Evolutionary conservation across 2,888 invertebrate genomes (phyloP).

Genomic region (Cerastis leucographa): DNA sequence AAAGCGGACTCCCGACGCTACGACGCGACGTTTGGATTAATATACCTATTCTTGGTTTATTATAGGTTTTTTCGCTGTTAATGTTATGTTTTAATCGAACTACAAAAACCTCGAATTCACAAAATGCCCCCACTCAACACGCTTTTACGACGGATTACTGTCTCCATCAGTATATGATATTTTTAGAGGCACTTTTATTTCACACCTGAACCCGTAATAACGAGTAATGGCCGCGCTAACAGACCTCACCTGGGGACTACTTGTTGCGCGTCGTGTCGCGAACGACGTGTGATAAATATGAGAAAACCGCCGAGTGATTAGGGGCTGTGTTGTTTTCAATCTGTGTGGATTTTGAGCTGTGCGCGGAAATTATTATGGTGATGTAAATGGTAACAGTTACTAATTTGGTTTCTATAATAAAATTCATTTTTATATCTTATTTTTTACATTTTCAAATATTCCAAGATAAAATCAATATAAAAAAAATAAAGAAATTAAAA

Average conservation of each 20-base stretch:
- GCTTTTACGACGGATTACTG: constrained; percentile 33
- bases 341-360: neutral
- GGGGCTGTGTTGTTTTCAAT: neutral
- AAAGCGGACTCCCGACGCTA: too few species aligned
- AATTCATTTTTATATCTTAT: too few species aligned
- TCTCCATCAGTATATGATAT: constrained; percentile 29
- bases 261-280: constrained; percentile 37
- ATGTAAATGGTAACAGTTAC: too few species aligned
- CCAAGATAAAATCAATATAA: too few species aligned
- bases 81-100: too few species aligned
- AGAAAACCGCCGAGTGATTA: too few species aligned
- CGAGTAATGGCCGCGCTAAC: constrained; percentile 35
- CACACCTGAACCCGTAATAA: constrained; percentile 47
- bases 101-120: neutral
- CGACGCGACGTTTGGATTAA: too few species aligned
- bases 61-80: too few species aligned
- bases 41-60: too few species aligned
- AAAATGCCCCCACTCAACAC: constrained; percentile 29
- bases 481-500: too few species aligned
- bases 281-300: neutral
- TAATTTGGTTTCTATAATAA: too few species aligned
- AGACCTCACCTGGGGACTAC: constrained; percentile 32
- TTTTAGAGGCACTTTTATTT: constrained; percentile 51
- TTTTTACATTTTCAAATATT: too few species aligned
- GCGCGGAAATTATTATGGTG: neutral